Percentiles rank a stretch among this genome's conserved stretches.
phyloP scores from a whole-genome alignment of 2,888 invertebrate species.

The Nycteola revayana region DNA sequence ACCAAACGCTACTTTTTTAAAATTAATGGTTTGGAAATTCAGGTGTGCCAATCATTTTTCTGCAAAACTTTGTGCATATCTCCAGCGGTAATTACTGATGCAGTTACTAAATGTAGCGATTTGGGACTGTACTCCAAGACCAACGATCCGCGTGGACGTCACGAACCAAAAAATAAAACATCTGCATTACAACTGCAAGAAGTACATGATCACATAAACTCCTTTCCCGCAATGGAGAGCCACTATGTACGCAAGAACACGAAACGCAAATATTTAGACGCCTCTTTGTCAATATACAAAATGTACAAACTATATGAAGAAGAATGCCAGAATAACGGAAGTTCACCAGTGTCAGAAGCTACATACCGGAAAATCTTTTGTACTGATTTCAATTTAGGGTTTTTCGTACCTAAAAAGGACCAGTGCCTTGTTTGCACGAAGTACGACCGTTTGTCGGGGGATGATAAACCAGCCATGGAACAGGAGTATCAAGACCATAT shows the following conservation, averaged over 20 bases:
- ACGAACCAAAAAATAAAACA: background rate
- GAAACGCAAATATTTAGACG: no score
- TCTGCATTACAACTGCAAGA: background rate
- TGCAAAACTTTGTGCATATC: no score
- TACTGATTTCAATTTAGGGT: conserved; percentile 6
- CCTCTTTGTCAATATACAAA: background rate
- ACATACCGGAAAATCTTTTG: conserved; percentile 8
- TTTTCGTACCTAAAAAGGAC: conserved; percentile 11
- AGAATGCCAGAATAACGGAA: no score
- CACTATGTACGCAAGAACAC: conserved; percentile 4
- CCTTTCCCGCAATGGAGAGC: conserved; percentile 1
- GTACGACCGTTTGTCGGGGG: no score
- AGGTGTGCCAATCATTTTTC: no score
- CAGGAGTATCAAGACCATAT: no score
- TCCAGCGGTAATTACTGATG: no score
- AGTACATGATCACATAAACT: background rate
- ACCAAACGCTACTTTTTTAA: no score
- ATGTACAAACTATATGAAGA: background rate
- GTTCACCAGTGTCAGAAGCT: conserved; percentile 8
- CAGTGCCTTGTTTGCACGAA: conserved; percentile 9
- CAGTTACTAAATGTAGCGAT: background rate
- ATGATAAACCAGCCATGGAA: no score
- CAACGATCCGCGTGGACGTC: conserved; percentile 1
- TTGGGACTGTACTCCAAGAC: background rate
- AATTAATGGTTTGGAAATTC: no score